These are phyloP conservation scores for Geopemphigus sp. DNA, from an alignment of 1,140 invertebrate species.

Conservation along the genomic window DNA sequence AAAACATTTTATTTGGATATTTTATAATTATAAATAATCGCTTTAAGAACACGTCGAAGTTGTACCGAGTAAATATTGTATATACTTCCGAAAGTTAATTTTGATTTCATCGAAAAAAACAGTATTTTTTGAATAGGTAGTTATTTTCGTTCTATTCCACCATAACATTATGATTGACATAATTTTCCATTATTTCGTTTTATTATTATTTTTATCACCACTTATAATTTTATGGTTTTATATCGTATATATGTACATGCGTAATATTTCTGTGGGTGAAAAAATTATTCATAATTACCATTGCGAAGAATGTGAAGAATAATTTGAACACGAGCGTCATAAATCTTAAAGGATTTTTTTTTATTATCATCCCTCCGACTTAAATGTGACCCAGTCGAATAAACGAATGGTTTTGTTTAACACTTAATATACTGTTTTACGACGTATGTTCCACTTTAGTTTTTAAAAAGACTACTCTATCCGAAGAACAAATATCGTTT, in stretches of 20 bases:
- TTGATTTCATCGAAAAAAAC: background rate
- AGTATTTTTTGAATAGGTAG: slow-evolving; percentile 3
- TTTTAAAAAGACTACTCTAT: too few species aligned
- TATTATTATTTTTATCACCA: slow-evolving; percentile 44
- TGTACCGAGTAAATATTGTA: background rate
- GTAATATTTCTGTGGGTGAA: background rate
- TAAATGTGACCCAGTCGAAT: background rate
- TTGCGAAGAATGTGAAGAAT: background rate
- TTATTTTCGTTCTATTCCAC: slow-evolving; percentile 12
- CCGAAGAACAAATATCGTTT: too few species aligned
- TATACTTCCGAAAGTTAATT: slow-evolving; percentile 9
- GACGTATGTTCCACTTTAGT: background rate
- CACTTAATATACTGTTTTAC: background rate
- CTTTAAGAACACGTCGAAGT: too few species aligned
- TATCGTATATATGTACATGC: background rate
- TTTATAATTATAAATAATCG: too few species aligned
- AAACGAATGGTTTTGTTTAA: background rate
- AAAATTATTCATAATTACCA: slow-evolving; percentile 11
- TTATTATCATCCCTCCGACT: background rate
- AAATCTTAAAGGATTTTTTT: slow-evolving; percentile 15
- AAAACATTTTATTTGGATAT: too few species aligned
- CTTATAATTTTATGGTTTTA: slow-evolving; percentile 23
- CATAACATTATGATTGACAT: slow-evolving; percentile 39
- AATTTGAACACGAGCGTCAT: background rate
- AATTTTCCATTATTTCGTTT: slow-evolving; percentile 33